phyloP scores from a whole-genome alignment of 35 echinoderm and acorn worm species.

The Lytechinus pictus region DNA sequence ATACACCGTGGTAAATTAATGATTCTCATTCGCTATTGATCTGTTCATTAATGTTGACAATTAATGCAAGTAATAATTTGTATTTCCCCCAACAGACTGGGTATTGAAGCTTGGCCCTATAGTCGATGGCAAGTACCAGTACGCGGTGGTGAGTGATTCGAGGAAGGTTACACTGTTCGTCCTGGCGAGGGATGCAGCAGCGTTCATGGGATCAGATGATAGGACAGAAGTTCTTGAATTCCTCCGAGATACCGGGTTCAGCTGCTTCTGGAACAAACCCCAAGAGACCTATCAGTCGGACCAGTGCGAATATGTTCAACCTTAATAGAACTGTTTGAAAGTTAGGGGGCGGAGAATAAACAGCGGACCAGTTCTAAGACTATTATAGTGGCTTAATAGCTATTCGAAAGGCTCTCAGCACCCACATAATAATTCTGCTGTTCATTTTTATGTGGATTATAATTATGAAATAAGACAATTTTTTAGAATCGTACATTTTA shows the following conservation, averaged over 20 bases:
- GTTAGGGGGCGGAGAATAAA: too few species aligned
- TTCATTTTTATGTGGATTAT: too few species aligned
- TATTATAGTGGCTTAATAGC: too few species aligned
- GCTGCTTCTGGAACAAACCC: conserved; percentile 14
- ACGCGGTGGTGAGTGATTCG: conserved; percentile 60
- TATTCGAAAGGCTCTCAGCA: too few species aligned
- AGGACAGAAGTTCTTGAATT: not conserved
- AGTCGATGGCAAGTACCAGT: conserved; percentile 49
- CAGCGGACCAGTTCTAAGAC: too few species aligned
- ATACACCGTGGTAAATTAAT: too few species aligned
- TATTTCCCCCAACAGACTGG: conserved; percentile 53
- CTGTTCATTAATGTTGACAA: too few species aligned
- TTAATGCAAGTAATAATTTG: conserved; percentile 54
- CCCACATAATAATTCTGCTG: too few species aligned
- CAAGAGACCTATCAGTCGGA: not conserved
- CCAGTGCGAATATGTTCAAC: conserved; percentile 19
- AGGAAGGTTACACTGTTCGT: conserved; percentile 51
- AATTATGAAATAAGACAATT: too few species aligned
- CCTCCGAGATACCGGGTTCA: conserved; percentile 32
- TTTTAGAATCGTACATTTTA: too few species aligned
- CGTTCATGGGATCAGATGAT: conserved; percentile 8
- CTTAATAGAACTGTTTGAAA: too few species aligned
- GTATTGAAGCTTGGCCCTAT: conserved; percentile 58
- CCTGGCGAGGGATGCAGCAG: conserved; percentile 39
- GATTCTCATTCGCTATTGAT: too few species aligned